Base-by-base conservation (phyloP, 2,888 invertebrate genomes). In the Sphaerophoria rueppellii region DNA sequence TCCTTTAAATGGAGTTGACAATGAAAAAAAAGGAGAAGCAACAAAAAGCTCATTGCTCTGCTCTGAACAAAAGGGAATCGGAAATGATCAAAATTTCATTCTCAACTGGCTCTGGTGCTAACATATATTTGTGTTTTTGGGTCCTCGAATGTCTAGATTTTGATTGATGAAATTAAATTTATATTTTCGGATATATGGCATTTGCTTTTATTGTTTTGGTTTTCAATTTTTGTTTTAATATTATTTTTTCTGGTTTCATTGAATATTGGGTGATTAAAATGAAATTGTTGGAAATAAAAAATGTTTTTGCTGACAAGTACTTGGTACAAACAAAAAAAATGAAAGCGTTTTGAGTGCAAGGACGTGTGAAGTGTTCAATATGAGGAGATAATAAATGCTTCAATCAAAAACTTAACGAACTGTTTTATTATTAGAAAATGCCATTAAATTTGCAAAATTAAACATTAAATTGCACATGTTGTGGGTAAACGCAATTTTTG, bases 81-180 rank as follows among this genome's bases (percentile, higher is more conserved):
- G 52, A 80, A 58, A 63, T 85, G 67, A 76, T 81, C 55, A 70
- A 77, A 48, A 50, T 80, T 81, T 85, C 76, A 85, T 77, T 24
- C 54, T 46, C 34, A 58, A 65, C 81, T 52, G 70, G 60, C 48
- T 2, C 6, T n/a, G 35, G 34, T 4, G 34, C 34, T 67, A 57
- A 73, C 77, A 40, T 81, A 77, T 73, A 83, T 72, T 67, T 71
- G 72, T 75, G 71, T 76, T 72, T 73, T 65, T 9, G 76, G 73
- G 61, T 76, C 61, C 61, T 1, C 6, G 11, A 43, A 9, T 43
- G 46, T 40, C 55, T 48, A 34, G 40, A 43, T 12, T 46, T 14
- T 12, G 11, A 54, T 60, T 69, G 67, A 40, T 24, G n/a, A 67
- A 52, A 67, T 67, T 67, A 67, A 67, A 52, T 67, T 50, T 63